phyloP scores from a whole-genome alignment of 2,797 vertebrate genomes.

The Acipenser ruthenus region DNA sequence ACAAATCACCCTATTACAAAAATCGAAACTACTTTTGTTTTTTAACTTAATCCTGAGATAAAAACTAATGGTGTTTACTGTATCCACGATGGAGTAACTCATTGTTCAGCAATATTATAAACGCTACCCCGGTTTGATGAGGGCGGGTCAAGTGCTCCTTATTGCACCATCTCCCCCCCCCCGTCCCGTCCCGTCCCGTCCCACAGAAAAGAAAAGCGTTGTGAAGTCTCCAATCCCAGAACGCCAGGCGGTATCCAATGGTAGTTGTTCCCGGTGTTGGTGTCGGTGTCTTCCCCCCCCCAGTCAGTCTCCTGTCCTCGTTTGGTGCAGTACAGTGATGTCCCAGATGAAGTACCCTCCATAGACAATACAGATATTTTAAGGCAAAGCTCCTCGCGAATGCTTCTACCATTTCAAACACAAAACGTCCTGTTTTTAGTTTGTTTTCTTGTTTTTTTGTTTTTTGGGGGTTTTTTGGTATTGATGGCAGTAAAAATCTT shows the following conservation, averaged over 20 bases:
- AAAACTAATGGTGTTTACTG: not conserved
- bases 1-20: constrained; percentile 1
- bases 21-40: not conserved
- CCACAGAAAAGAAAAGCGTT: not conserved
- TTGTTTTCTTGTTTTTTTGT: constrained; percentile 25
- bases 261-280: not conserved
- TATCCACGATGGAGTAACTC: not conserved
- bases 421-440: constrained; percentile 10
- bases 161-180: not conserved
- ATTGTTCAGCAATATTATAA: not conserved
- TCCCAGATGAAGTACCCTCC: constrained; percentile 47
- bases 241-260: constrained; percentile 3
- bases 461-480: constrained; percentile 24
- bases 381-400: constrained; percentile 71
- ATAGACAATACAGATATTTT: constrained; percentile 69
- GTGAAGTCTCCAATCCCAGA: not conserved
- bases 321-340: constrained; percentile 53
- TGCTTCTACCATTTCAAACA: constrained; percentile 40
- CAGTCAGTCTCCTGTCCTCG: not conserved
- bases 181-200: too few relatives aligned
- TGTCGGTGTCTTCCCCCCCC: not conserved
- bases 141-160: not conserved
- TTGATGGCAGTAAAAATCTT: constrained; percentile 35
- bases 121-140: not conserved
- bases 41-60: not conserved